Conservation (phyloP, 2,797 vertebrate genomes). For the Limosa lapponica region DNA sequence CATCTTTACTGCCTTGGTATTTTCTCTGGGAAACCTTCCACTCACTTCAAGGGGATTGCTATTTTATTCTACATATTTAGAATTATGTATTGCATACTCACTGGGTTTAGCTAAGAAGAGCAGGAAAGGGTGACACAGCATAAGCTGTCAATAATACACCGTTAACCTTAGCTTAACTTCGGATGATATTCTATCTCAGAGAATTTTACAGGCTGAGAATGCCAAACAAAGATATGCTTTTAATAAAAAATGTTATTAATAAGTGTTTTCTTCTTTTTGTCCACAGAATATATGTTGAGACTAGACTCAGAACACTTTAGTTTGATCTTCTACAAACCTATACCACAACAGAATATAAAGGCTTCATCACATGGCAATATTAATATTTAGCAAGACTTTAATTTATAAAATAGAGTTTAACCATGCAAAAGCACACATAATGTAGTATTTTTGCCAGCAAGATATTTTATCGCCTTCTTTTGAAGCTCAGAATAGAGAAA, state of each 20-base stretch:
- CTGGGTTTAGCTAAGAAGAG: background rate
- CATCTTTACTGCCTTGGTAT: background rate
- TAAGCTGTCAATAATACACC: background rate
- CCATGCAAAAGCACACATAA: background rate
- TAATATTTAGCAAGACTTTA: background rate
- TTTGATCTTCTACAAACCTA: conserved; percentile 9
- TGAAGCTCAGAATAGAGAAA: conserved; percentile 18
- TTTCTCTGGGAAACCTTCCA: background rate
- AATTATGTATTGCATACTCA: fast-evolving
- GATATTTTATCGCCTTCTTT: background rate
- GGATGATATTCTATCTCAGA: background rate
- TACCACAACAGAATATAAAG: conserved; percentile 13
- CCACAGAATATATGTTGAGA: background rate
- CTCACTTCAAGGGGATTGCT: background rate
- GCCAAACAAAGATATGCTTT: background rate
- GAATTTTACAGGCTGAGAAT: background rate
- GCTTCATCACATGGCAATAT: background rate
- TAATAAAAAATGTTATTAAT: background rate
- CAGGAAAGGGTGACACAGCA: background rate
- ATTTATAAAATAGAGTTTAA: background rate
- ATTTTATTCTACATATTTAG: background rate
- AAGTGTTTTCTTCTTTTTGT: background rate
- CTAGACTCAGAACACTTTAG: background rate
- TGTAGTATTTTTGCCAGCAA: background rate
- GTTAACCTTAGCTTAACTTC: background rate